Base-by-base conservation (phyloP, 1,140 invertebrate genomes). In the Lasaia peninsularis region DNA sequence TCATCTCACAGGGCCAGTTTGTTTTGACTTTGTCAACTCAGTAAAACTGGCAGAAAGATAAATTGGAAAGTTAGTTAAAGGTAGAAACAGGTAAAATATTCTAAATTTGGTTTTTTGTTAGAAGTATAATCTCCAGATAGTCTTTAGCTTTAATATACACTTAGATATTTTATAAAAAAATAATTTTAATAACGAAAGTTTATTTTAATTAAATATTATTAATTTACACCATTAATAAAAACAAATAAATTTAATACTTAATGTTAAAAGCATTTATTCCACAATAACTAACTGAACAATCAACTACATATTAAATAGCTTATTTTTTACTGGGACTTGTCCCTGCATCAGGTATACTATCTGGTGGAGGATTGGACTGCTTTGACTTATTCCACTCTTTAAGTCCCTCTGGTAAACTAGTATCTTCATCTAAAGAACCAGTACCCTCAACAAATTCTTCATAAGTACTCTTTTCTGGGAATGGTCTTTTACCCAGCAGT, bases 381-480 rank as follows among this genome's bases (percentile, higher is more conserved):
- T 91, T 92, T 55, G 93, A 90, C 74, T 94, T 94, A 80, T 99
- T 99, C 98, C 98, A 99, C 62, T 95, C 94, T 86, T 98, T 95
- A 1, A 99, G 90, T 51, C 99, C 99, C 90, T 99, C 96, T 0
- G 99, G 99, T 63, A 99, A 90, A 0, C 92, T 90, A 0, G 98
- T 99, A 73, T 99, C 96, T 87, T 99, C 98, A 71, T 99, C 98
- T 67, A 99, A 94, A 0, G 97, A 98, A 12, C 98, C 98, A 10
- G 99, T 99, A 0, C 98, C 98, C 90, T 98, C 98, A 0, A 99
- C 98, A 89, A 99, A 99, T 79, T 99, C 96, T 90, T 99, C 99
- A 80, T 99, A 99, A 4, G 98, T 99, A 11, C 98, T 98, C 90
- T 99, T 99, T 89, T 99, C 99, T 21, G 95, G 94, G 93, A 99